phyloP scores from a whole-genome alignment of 2,113 vertebrate species.

The Rhinogobius similis region DNA sequence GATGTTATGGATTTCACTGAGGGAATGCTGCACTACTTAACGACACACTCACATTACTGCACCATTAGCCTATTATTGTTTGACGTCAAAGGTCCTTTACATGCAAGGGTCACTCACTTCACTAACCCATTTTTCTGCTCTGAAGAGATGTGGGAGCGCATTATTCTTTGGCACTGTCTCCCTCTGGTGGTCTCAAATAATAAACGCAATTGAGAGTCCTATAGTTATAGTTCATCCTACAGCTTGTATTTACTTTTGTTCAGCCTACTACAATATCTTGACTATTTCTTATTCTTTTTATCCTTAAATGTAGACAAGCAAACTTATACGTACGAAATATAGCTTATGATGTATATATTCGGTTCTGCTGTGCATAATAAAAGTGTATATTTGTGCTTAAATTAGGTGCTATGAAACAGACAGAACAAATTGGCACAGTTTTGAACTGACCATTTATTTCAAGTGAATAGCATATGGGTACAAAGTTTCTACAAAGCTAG shows the following conservation, averaged over 20 bases:
- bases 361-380: no score
- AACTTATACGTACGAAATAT: no score
- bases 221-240: no score
- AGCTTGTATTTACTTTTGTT: not conserved
- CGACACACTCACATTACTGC: not conserved
- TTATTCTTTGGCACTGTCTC: conserved; percentile 29
- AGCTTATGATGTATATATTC: no score
- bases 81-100: not conserved
- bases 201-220: not conserved
- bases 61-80: not conserved
- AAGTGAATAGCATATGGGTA: conserved; percentile 97
- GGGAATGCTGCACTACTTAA: not conserved
- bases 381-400: no score
- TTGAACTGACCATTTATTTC: conserved; percentile 86
- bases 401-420: conserved; percentile 1
- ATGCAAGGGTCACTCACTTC: not conserved
- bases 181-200: conserved; percentile 45
- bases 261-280: no score
- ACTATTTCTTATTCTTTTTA: no score
- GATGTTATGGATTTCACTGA: not conserved
- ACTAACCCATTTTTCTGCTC: not conserved
- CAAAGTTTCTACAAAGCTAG: conserved; percentile 99
- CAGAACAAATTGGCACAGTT: conserved; percentile 36
- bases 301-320: no score
- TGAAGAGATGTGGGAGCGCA: not conserved